phyloP scores from a whole-genome alignment of 2,113 vertebrate genomes.

The Saimiri boliviensis region DNA sequence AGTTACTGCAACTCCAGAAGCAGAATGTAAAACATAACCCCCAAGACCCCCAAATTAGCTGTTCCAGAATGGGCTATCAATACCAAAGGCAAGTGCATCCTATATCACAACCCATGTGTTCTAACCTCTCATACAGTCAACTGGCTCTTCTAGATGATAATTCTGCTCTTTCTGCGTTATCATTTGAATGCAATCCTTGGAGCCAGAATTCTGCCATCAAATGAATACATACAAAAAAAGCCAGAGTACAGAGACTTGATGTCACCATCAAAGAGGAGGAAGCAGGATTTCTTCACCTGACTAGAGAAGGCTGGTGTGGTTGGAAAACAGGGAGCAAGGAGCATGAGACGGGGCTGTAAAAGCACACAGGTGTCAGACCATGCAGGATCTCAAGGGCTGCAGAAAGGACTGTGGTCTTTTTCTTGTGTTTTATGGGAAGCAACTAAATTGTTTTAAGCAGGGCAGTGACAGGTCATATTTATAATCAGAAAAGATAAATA shows the following conservation, averaged over 20 bases:
- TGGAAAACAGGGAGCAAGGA: background rate
- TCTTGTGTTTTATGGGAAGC: background rate
- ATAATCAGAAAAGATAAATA: background rate
- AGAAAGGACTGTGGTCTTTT: background rate
- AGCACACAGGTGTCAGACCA: background rate
- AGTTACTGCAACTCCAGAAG: background rate
- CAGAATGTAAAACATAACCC: background rate
- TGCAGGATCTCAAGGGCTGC: background rate
- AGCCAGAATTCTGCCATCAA: background rate
- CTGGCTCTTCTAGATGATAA: background rate
- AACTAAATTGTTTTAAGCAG: background rate
- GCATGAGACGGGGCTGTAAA: background rate
- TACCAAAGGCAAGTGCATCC: background rate
- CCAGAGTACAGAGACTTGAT: background rate
- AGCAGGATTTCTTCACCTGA: background rate
- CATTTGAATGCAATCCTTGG: background rate
- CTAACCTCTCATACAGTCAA: background rate
- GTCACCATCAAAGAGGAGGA: background rate
- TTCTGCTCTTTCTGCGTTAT: background rate
- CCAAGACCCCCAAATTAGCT: background rate
- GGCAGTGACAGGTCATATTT: background rate
- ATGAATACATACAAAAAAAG: background rate
- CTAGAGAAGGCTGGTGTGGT: background rate
- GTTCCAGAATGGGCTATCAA: background rate
- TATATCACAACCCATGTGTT: background rate